phyloP scores from a whole-genome alignment of 2,113 vertebrate species.

The Petaurus breviceps region DNA sequence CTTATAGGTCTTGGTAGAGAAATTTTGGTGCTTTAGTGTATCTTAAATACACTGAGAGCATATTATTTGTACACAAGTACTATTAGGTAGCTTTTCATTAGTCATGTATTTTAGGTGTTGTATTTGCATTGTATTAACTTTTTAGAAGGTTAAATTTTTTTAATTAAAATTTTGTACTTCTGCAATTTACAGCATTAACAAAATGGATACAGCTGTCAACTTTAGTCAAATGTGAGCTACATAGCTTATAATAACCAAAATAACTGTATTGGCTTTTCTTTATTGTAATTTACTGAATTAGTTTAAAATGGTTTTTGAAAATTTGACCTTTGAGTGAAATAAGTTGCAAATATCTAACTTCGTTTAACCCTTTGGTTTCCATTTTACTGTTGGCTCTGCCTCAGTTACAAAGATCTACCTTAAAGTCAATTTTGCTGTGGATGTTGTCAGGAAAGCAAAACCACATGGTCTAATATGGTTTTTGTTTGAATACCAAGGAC shows the following conservation, averaged over 20 bases:
- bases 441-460: slow-evolving; percentile 48
- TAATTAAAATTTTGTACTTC: slow-evolving; percentile 76
- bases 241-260: slow-evolving; percentile 81
- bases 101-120: slow-evolving; percentile 47
- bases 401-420: slow-evolving; percentile 51
- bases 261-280: slow-evolving; percentile 72
- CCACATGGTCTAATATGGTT: slow-evolving; percentile 14
- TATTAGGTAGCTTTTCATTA: slow-evolving; percentile 33
- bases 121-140: slow-evolving; percentile 61
- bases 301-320: slow-evolving; percentile 75
- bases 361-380: slow-evolving; percentile 90
- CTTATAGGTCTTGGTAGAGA: not conserved
- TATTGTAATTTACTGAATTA: slow-evolving; percentile 77
- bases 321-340: slow-evolving; percentile 75
- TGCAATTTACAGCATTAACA: slow-evolving; percentile 87
- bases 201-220: slow-evolving; percentile 85
- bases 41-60: slow-evolving; percentile 23
- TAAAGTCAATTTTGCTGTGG: slow-evolving; percentile 59
- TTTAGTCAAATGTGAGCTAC: slow-evolving; percentile 86
- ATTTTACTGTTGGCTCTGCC: slow-evolving; percentile 79
- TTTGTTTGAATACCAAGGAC: slow-evolving; percentile 3
- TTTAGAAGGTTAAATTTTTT: slow-evolving; percentile 51
- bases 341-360: slow-evolving; percentile 74
- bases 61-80: slow-evolving; percentile 2
- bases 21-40: not conserved